Base-by-base conservation (phyloP, 1,140 invertebrate species). In the Bombus waltoni region DNA sequence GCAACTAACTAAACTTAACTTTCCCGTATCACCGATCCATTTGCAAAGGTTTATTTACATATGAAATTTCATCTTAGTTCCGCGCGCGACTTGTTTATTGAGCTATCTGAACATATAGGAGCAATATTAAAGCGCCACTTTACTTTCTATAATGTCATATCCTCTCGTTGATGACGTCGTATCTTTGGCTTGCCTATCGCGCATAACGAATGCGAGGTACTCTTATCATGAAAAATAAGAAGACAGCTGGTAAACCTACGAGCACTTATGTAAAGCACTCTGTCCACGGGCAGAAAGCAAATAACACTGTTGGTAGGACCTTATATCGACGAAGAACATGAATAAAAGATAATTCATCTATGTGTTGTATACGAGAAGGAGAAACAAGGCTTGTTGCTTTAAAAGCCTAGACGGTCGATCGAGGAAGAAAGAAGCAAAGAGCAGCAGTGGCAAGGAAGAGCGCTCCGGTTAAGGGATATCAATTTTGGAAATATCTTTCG, bases 261-360 rank as follows among this genome's bases (percentile, higher is more conserved):
- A 72, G 68, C 86, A 90, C 86, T 92, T 91, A 91, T 89, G 89
- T 81, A 83, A 85, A 90, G 89, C 80, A 85, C 85, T 77, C 75
- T 89, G 83, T 91, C 77, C 84, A 82, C 53, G 80, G 86, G 89
- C 87, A 83, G 78, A 74, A 72, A 86, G 80, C 89, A 66, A 80
- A 83, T 85, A 87, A 32, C 83, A 85, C 81, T 59, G 59, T 77
- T 76, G 59, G 35, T 35, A 44, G 32, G 42, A 83, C 81, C 65
- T 53, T n/a, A 66, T 66, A 40, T 59, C 42, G 77, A 65, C 72
- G 77, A 73, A 57, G 70, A 47, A 68, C 91, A 93, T 94, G 93
- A 93, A 94, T 94, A 94, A 94, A 93, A 93, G 87, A 94, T 93
- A 90, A 93, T 93, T 92, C 89, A 92, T 93, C 92, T 89, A 86